These are phyloP conservation scores for Pangasius sanitwongsei DNA, from an alignment of 2,797 vertebrate genomes.

Conservation along the genomic window DNA sequence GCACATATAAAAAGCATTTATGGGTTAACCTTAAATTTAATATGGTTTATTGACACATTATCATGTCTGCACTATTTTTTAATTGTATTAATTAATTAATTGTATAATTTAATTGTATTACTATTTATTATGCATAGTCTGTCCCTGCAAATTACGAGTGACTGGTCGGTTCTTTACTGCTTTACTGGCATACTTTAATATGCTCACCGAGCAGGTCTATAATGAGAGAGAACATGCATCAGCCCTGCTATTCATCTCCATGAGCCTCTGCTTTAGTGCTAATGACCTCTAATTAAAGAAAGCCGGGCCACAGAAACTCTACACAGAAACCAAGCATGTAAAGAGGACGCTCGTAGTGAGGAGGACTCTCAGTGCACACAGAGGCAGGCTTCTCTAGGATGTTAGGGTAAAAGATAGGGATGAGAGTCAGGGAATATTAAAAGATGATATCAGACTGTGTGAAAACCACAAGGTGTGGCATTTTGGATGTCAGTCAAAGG, in stretches of 20 bases:
- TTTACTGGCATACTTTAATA: constrained; percentile 41
- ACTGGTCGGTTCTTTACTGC: constrained; percentile 53
- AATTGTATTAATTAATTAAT: constrained; percentile 57
- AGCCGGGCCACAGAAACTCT: constrained; percentile 10
- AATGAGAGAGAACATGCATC: constrained; percentile 35
- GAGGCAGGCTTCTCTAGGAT: background rate
- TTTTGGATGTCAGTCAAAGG: constrained; percentile 66
- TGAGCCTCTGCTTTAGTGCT: constrained; percentile 46
- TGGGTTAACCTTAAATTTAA: constrained; percentile 56
- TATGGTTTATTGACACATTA: constrained; percentile 55
- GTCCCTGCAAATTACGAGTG: constrained; percentile 59
- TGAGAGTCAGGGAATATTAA: background rate
- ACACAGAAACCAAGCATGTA: background rate
- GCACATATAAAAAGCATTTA: constrained; percentile 49
- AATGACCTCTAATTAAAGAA: constrained; percentile 56
- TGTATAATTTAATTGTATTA: constrained; percentile 61
- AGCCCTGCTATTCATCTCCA: constrained; percentile 39
- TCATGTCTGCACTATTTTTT: constrained; percentile 61
- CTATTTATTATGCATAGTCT: constrained; percentile 65
- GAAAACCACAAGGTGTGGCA: constrained; percentile 66
- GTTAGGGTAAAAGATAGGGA: background rate
- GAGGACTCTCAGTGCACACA: background rate
- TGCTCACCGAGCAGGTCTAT: constrained; percentile 42
- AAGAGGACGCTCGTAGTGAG: constrained; percentile 3
- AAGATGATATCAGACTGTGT: constrained; percentile 53